Percentiles rank a stretch among this genome's conserved stretches.
phyloP scores from a whole-genome alignment of 2,888 invertebrate species.

The Eupithecia dodoneata region DNA sequence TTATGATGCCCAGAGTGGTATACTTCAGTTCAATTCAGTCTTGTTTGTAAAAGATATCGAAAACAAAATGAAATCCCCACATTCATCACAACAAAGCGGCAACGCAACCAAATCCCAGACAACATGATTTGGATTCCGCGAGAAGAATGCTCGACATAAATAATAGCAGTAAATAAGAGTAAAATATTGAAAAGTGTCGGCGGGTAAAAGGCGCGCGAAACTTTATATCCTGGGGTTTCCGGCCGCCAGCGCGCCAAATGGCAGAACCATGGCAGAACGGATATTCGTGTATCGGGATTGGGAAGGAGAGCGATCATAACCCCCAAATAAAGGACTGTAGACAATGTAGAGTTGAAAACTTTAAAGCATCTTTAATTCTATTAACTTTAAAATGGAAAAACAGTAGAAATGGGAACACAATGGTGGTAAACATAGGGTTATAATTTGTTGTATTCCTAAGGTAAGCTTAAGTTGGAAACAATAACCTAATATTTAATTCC shows the following conservation, averaged over 20 bases:
- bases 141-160: conserved; percentile 78
- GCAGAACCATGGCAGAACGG: conserved; percentile 70
- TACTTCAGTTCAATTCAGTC: background rate
- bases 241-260: conserved; percentile 75
- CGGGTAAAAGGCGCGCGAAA: conserved; percentile 78
- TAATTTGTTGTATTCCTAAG: background rate
- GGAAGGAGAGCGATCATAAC: conserved; percentile 52
- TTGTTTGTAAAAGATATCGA: background rate
- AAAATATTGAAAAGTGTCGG: conserved; percentile 84
- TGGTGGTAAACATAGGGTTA: background rate
- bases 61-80: background rate
- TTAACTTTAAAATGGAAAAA: background rate
- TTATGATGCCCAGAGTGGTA: background rate
- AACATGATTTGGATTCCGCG: conserved; percentile 66
- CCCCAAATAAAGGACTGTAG: conserved; percentile 56
- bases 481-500: background rate
- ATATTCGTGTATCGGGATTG: conserved; percentile 76
- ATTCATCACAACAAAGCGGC: conserved; percentile 38
- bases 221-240: conserved; percentile 82
- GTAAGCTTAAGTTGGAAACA: background rate
- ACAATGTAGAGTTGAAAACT: conserved; percentile 52
- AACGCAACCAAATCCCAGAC: conserved; percentile 55
- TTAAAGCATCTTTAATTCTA: conserved; percentile 6
- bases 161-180: conserved; percentile 83
- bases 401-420: background rate